Base-by-base conservation (phyloP, 2,888 invertebrate species). In the Pristionchus exspectatus region DNA sequence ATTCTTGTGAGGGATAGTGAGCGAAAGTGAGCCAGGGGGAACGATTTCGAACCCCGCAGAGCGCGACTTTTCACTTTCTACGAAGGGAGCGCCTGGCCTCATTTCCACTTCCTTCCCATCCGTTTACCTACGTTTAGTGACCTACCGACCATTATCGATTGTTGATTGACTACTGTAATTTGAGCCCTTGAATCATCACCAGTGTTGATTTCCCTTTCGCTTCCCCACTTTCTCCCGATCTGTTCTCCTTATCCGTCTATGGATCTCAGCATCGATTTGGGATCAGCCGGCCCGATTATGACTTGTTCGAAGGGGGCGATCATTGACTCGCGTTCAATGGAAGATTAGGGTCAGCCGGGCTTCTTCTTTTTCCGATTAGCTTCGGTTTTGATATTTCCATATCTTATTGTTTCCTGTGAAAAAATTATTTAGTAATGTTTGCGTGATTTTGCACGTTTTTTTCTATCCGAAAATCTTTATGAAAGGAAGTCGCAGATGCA, bases 241-340 rank as follows among this genome's bases (percentile, higher is more conserved):
- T 1, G 84, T 44, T 69, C 87, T 9, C 44, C 54, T 54, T 81
- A 81, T 81, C 81, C 77, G 24, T 4, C 7, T 5, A 50, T 77
- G 50, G 50, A 81, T 77, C 74, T 72, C 12, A 7, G 44, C 44
- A 77, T 81, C 50, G 81, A 81, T 81, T 81, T 18, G 21, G 81
- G 81, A 81, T 81, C 81, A 81, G 74, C 38, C 74, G 74, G 21
- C 10, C 44, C 50, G 81, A 81, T 81, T 81, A 81, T 81, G 50
- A 81, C 81, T 81, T 81, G 81, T 81, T 81, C 74, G 74, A 72
- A 33, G 72, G 33, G 5, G 2, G 69, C 24, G 74, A 74, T 72
- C 69, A 7, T 4, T 72, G 3, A 9, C n/a, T 63, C 24, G n/a
- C 9, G 10, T 24, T 0, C 10, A n/a, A n/a, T 10, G 63, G 7